Percentiles rank a stretch among this genome's conserved stretches.
Evolutionary conservation across 2,797 vertebrate species (phyloP).

Genomic region (Orestias chungarensis): DNA sequence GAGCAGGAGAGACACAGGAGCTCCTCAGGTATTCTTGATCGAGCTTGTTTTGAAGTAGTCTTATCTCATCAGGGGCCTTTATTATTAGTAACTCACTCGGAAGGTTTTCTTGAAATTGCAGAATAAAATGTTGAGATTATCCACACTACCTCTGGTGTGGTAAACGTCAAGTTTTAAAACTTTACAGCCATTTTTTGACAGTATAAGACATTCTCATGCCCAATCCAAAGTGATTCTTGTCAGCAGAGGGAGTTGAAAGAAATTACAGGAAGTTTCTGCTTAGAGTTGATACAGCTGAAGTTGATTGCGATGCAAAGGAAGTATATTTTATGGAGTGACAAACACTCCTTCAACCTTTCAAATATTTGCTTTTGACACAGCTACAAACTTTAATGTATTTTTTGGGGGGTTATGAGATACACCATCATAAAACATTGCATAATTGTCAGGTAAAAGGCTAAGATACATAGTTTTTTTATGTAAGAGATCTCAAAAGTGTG

Average conservation of each 20-base stretch:
- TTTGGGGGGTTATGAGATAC: neutral
- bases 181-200: neutral
- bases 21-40: constrained; percentile 49
- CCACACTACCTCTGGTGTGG: neutral
- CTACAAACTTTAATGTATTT: neutral
- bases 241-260: neutral
- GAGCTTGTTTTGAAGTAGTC: neutral
- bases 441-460: neutral
- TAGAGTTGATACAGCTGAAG: neutral
- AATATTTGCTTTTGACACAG: neutral
- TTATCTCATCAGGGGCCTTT: neutral
- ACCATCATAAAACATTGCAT: neutral
- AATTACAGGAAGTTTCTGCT: neutral
- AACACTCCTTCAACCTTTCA: neutral
- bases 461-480: neutral
- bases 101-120: neutral
- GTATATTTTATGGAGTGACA: neutral
- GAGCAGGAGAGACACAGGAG: constrained; percentile 20
- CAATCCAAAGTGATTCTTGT: neutral
- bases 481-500: neutral
- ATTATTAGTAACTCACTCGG: neutral
- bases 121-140: neutral
- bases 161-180: neutral
- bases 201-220: neutral
- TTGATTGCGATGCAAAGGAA: neutral